A percentile compares a stretch with the other conserved stretches of the same genome.
Conservation (phyloP, 2,888 invertebrate genomes). For the Eupithecia centaureata region DNA sequence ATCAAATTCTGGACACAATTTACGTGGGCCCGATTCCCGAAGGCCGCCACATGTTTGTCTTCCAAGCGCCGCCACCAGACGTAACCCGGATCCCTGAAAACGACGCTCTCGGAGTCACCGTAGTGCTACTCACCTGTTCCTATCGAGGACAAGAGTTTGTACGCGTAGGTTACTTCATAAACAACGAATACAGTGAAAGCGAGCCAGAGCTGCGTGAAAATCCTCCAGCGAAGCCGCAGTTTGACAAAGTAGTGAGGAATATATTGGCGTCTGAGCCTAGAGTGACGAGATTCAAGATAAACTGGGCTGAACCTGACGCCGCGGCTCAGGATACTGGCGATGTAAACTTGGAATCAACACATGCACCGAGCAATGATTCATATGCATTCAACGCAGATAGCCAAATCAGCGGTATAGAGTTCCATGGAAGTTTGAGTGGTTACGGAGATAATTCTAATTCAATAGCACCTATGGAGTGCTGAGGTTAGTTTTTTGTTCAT, state of each 20-base stretch:
- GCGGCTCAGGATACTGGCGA: constrained; percentile 66
- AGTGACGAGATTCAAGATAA: constrained; percentile 97
- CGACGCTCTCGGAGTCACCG: constrained; percentile 99
- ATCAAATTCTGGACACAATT: constrained; percentile 98
- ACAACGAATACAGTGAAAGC: constrained; percentile 96
- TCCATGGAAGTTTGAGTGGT: constrained; percentile 74
- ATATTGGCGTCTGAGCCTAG: constrained; percentile 95
- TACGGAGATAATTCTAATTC: constrained; percentile 86
- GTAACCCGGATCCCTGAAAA: constrained; percentile 96
- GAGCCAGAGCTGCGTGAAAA: constrained; percentile 97
- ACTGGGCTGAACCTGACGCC: constrained; percentile 93
- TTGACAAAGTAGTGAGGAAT: constrained; percentile 95
- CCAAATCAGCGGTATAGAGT: constrained; percentile 74
- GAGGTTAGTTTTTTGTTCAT: constrained; percentile 59
- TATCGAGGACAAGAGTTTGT: constrained; percentile 97
- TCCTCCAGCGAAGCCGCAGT: constrained; percentile 95
- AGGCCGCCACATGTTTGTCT: constrained; percentile 91
- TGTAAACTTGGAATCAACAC: constrained; percentile 65
- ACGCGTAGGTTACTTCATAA: constrained; percentile 98
- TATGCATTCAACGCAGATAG: constrained; percentile 77
- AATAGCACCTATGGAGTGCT: constrained; percentile 82
- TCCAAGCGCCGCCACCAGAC: constrained; percentile 98
- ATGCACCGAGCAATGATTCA: constrained; percentile 73
- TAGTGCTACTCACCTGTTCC: constrained; percentile 96
- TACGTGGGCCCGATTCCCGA: constrained; percentile 99